Base-by-base conservation (phyloP, 2,113 vertebrate species). In the Sturnira hondurensis region DNA sequence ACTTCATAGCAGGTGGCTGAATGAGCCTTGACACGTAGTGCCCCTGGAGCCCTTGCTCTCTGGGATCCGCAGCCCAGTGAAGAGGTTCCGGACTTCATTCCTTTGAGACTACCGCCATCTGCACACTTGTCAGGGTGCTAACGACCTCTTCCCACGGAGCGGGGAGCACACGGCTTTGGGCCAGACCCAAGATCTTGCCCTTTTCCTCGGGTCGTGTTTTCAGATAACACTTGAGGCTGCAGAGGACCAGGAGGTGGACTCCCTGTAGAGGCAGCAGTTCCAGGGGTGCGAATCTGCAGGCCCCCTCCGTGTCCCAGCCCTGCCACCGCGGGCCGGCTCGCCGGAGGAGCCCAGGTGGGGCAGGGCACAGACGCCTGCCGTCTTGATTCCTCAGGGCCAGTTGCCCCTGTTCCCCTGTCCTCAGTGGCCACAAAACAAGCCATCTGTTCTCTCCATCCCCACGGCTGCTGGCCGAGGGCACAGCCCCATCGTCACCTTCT, bases 21-120 rank as follows among this genome's bases (percentile, higher is more conserved):
- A 41, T 0, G 14, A 31, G 28, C 56, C 77, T 31, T 2, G 15
- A 56, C 54, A 74, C 61, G 50, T 12, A 24, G 41, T 47, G 28
- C 54, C 43, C 7, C 1, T 4, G 19, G 68, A 58, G 67, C 61
- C 80, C 16, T 11, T 45, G 31, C 65, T 68, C 89, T 28, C 54
- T 76, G 45, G 43, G 36, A 58, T 41, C 61, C 1, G 24, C 26
- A 36, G 52, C 43, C 58, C 71, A 13, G 13, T 2, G 45, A 89
- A n/a, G 54, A 83, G 76, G 31, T 33, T 31, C 33, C 67, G 38
- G 50, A 31, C 38, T 71, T 81, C 86, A 15, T 78, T 58, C 24
- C 61, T 85, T 65, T 26, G 19, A 91, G 86, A 76, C 38, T 58
- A 24, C 28, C 41, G 22, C 74, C 76, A 94, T 95, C 91, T 85